Evolutionary conservation across 2,797 vertebrate species (phyloP).

Genomic region (Protonibea diacanthus): DNA sequence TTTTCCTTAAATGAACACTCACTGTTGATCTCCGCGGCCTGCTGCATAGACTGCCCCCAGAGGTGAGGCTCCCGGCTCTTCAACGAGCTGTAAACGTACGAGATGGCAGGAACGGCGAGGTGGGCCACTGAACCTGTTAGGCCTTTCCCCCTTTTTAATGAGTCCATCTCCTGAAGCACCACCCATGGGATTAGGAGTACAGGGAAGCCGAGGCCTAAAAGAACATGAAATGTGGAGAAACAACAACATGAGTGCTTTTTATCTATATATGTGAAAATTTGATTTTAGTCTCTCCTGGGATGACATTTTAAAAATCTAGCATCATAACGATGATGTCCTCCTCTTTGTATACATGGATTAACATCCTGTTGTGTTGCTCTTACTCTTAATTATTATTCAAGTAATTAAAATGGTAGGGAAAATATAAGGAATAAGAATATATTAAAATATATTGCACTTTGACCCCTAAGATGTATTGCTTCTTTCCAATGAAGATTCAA

Average conservation of each 20-base stretch:
- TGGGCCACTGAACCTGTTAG: conserved; percentile 83
- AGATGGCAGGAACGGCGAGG: conserved; percentile 91
- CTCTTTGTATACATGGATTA: background rate
- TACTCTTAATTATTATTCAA: background rate
- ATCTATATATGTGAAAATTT: background rate
- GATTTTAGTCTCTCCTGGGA: background rate
- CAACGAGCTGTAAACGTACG: conserved; percentile 90
- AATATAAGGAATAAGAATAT: background rate
- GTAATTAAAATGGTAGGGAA: background rate
- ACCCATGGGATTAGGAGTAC: conserved; percentile 94
- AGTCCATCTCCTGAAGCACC: conserved; percentile 94
- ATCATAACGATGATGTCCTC: background rate
- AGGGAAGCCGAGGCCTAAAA: conserved; percentile 86
- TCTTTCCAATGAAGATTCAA: no score
- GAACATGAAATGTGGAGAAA: background rate
- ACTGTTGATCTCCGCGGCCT: conserved; percentile 89
- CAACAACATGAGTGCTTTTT: background rate
- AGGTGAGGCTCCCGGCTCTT: conserved; percentile 87
- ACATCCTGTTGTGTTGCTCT: background rate
- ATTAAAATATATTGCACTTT: no score
- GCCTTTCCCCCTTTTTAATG: conserved; percentile 88
- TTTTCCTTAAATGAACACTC: conserved; percentile 70
- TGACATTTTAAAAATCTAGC: background rate
- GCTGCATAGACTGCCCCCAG: conserved; percentile 96
- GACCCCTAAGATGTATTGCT: no score